A percentile compares a stretch with the other conserved stretches of the same genome.
Conservation (phyloP, 2,888 invertebrate genomes). For the Leptinotarsa haldemani region DNA sequence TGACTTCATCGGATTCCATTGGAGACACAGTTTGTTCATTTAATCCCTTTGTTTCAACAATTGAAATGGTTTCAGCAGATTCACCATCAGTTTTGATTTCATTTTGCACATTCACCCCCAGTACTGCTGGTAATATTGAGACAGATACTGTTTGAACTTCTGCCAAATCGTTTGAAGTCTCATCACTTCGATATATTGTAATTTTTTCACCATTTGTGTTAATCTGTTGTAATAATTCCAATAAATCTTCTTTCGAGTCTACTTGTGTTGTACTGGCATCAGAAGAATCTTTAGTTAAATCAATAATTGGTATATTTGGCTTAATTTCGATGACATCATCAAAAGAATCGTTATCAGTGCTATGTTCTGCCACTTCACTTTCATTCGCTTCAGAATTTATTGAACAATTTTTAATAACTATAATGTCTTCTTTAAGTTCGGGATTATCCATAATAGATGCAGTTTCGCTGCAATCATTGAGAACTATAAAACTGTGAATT, state of each 20-base stretch:
- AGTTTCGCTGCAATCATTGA: slow-evolving; percentile 4
- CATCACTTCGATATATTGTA: slow-evolving; percentile 38
- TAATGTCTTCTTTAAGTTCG: background rate
- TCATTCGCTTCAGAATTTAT: background rate
- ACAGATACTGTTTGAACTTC: slow-evolving; percentile 34
- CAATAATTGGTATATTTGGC: slow-evolving; percentile 27
- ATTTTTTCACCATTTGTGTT: slow-evolving; percentile 26
- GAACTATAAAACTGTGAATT: background rate
- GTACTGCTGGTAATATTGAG: slow-evolving; percentile 6
- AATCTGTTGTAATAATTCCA: background rate
- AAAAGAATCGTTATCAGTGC: background rate
- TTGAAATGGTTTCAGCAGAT: background rate
- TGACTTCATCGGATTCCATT: too few species aligned
- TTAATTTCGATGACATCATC: slow-evolving; percentile 27
- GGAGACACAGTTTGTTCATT: background rate
- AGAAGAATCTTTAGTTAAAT: slow-evolving; percentile 27
- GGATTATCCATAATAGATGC: slow-evolving; percentile 6
- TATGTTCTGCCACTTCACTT: slow-evolving; percentile 5
- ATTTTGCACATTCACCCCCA: background rate
- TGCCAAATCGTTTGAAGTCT: slow-evolving; percentile 22
- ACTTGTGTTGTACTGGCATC: background rate
- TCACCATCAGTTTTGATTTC: background rate
- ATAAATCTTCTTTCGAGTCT: slow-evolving; percentile 14
- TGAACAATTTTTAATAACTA: background rate
- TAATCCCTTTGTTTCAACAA: background rate